phyloP scores from a whole-genome alignment of 2,888 invertebrate species.

The Troglohyphantes excavatus region DNA sequence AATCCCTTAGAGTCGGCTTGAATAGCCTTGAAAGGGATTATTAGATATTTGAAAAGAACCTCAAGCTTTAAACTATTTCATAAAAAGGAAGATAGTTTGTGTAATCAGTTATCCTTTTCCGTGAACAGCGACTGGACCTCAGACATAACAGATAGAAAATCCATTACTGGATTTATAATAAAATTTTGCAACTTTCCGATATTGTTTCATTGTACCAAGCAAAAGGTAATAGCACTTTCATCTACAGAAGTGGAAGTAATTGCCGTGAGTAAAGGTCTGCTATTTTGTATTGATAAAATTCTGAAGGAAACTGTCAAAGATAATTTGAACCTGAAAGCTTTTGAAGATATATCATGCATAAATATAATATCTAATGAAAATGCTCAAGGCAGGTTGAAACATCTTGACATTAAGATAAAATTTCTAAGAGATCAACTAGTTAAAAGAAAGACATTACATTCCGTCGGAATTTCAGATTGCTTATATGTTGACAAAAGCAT shows the following conservation, averaged over 20 bases:
- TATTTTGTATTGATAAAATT: not conserved
- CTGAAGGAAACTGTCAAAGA: not conserved
- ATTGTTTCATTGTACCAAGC: not conserved
- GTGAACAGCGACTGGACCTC: not conserved
- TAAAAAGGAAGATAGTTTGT: not conserved
- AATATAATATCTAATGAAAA: not conserved
- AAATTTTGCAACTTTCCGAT: not conserved
- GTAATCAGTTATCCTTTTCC: not conserved
- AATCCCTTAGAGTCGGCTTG: slow-evolving; percentile 4
- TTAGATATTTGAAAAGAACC: not conserved
- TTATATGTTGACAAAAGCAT: not conserved
- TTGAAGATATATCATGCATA: not conserved
- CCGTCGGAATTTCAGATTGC: not conserved
- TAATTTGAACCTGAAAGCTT: not conserved
- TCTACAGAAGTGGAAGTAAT: not conserved
- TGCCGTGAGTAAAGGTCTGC: not conserved
- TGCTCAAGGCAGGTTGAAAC: not conserved
- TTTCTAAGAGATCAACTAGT: not conserved
- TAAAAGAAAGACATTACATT: not conserved
- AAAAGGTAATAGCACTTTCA: not conserved
- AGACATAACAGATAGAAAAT: not conserved
- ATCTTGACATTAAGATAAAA: not conserved
- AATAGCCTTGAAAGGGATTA: not conserved
- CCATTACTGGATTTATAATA: not conserved
- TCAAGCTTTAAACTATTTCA: not conserved